phyloP scores from a whole-genome alignment of 2,797 vertebrate genomes.

The Cyclura pinguis region DNA sequence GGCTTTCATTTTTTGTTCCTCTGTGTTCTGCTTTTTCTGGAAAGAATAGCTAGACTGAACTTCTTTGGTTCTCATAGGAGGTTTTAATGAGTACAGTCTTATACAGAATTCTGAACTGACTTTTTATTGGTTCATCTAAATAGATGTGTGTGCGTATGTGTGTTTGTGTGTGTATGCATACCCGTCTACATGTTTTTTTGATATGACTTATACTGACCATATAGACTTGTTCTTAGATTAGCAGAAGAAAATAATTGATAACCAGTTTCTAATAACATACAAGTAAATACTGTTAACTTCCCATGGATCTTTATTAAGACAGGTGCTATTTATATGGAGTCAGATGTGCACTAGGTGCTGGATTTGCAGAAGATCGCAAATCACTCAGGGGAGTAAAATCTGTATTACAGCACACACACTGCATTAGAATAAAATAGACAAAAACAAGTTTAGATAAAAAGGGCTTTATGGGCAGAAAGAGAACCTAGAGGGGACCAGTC shows the following conservation, averaged over 20 bases:
- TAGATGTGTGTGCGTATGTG: neutral
- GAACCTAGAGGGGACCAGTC: no score
- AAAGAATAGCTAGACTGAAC: neutral
- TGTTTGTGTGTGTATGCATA: no score
- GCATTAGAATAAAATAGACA: no score
- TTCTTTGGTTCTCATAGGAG: neutral
- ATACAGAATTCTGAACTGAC: neutral
- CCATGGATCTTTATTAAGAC: neutral
- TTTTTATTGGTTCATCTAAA: neutral
- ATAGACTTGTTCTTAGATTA: neutral
- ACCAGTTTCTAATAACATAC: neutral
- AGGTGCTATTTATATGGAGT: neutral
- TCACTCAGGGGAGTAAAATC: neutral
- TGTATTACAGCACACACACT: no score
- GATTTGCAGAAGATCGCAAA: neutral
- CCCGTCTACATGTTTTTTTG: no score
- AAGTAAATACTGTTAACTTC: neutral
- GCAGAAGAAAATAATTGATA: neutral
- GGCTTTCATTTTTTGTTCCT: neutral
- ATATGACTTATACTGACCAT: no score
- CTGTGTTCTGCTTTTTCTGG: neutral
- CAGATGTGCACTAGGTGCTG: neutral
- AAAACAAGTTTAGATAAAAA: no score
- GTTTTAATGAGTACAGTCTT: neutral
- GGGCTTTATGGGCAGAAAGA: no score